These are phyloP conservation scores for Equus quagga DNA, from an alignment of 2,113 vertebrate species.

Conservation along the genomic window DNA sequence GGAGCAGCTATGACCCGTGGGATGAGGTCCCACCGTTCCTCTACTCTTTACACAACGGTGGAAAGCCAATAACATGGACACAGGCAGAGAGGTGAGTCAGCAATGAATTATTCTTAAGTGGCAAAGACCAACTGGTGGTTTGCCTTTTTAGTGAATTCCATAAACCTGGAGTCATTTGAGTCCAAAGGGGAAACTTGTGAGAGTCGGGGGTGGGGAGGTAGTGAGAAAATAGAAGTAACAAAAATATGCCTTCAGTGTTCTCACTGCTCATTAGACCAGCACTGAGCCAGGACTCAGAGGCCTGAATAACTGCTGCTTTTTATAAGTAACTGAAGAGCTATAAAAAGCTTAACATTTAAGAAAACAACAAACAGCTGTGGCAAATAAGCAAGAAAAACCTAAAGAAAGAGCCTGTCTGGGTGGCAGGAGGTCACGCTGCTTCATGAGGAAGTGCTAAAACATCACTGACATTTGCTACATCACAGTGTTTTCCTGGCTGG, in stretches of 20 bases:
- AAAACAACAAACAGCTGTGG: constrained; percentile 84
- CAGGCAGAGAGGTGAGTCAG: constrained; percentile 12
- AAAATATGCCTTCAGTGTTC: constrained; percentile 63
- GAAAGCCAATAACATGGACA: neutral
- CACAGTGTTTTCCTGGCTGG: constrained; percentile 36
- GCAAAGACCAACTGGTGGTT: constrained; percentile 18
- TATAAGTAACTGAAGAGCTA: constrained; percentile 82
- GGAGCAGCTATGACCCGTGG: neutral
- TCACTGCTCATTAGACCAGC: constrained; percentile 67
- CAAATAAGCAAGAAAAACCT: constrained; percentile 68
- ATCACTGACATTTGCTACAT: neutral
- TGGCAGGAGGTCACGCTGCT: constrained; percentile 65
- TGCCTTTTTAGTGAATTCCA: constrained; percentile 62
- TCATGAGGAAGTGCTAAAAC: constrained; percentile 39
- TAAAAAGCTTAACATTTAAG: constrained; percentile 76
- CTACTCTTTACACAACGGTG: neutral
- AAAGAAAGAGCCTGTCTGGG: constrained; percentile 65
- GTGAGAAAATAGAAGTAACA: constrained; percentile 67
- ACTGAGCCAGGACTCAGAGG: constrained; percentile 47
- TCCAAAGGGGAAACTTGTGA: constrained; percentile 62
- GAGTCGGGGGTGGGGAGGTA: neutral
- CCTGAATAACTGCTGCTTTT: constrained; percentile 79
- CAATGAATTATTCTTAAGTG: constrained; percentile 36
- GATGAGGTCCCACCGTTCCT: neutral
- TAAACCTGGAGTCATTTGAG: constrained; percentile 70